phyloP scores from a whole-genome alignment of 37 sponge, comb jelly and placozoan species.

The Aplysina aerophoba region DNA sequence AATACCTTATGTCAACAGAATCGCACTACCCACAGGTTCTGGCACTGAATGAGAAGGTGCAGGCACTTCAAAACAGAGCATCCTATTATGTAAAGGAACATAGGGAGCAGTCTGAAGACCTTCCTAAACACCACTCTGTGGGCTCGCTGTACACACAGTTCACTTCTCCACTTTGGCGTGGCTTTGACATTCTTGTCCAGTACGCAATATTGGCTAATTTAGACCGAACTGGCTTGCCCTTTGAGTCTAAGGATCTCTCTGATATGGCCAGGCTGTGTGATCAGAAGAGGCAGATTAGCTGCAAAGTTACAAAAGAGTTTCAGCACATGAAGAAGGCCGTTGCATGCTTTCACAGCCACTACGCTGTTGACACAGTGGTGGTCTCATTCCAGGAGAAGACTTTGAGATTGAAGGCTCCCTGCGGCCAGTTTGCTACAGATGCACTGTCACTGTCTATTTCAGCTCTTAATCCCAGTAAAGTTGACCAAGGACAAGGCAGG shows the following conservation, averaged over 20 bases:
- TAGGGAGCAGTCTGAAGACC: no score
- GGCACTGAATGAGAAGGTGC: background rate
- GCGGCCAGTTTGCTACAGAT: background rate
- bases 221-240: background rate
- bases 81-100: slow-evolving; percentile 17
- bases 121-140: background rate
- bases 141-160: slow-evolving; percentile 57
- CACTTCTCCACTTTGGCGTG: slow-evolving; percentile 70
- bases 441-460: background rate
- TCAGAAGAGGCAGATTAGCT: background rate
- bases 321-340: slow-evolving; percentile 30
- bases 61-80: background rate
- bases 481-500: background rate
- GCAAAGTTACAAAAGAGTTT: slow-evolving; percentile 36
- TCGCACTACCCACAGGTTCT: slow-evolving; percentile 53
- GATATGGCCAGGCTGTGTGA: background rate
- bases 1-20: slow-evolving; percentile 18
- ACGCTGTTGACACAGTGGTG: background rate
- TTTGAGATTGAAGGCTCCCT: background rate
- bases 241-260: background rate
- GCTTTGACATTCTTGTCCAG: slow-evolving; percentile 64
- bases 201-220: slow-evolving; percentile 9
- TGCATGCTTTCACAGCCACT: background rate
- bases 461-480: background rate
- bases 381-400: background rate